Evolutionary conservation across 2,113 vertebrate genomes (phyloP), one percentile per base, ranked within the genome.

Genomic region (Oryzias melastigma): DNA sequence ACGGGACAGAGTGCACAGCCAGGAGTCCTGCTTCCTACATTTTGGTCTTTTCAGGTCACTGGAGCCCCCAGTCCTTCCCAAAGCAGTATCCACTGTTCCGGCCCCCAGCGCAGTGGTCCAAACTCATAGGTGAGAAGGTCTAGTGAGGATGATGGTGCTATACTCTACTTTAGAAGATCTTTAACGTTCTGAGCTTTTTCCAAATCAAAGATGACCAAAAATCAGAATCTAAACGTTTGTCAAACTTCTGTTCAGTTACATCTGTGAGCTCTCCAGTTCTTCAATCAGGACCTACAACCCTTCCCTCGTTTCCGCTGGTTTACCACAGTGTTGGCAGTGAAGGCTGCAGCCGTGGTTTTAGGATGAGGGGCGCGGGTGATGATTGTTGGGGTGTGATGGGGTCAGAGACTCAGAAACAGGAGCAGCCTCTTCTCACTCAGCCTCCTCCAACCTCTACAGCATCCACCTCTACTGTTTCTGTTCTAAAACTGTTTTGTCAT

Each of bases 51-150:
- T 90, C 91, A 4, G 92, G 91, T 48, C 89, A 91, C 74, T 93
- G 92, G 91, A 92, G 86, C 58, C 87, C 90, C 3, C 89, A 88
- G 80, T 85, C 88, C 27, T 93, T 93, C 75, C 91, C 92, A 25
- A 93, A 93, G 62, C 91, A 93, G 83, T 93, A 93, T 76, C 92
- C 92, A 5, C 71, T 93, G 51, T 92, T 91, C 85, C 84, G 92
- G 0, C 92, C 92, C 12, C 92, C 92, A 13, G 92, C 92, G 7
- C 92, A 93, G 90, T 93, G 91, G 91, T 93, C 92, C 77, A 92
- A 92, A 70, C 88, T 93, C 62, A 85, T 93, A 73, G 92, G 91
- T 93, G 78, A 91, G 90, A 51, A 25, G 48, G n/a, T 8, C 19
- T 42, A 15, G 15, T 17, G 0, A 15, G n/a, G 13, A 51, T 4